Evolutionary conservation across 2,113 vertebrate genomes (phyloP).

Genomic region (Triplophysa rosa): DNA sequence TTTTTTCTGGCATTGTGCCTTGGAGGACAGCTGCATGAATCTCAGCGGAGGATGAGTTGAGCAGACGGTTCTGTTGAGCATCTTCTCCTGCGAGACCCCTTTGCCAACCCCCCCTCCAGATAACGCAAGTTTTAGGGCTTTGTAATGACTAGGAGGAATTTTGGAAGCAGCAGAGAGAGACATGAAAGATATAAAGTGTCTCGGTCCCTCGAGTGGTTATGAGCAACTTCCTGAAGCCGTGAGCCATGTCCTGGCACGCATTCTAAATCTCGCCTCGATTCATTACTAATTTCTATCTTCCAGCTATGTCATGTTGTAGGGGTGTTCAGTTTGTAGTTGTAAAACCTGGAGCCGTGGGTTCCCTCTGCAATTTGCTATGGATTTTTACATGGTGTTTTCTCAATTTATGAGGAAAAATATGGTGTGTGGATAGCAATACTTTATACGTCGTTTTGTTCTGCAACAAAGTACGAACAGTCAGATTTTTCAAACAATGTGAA

Average conservation of each 20-base stretch:
- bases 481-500: too few relatives aligned
- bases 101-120: constrained; percentile 54
- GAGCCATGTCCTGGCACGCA: constrained; percentile 28
- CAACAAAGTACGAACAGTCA: too few relatives aligned
- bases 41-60: constrained; percentile 10
- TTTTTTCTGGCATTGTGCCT: constrained; percentile 31
- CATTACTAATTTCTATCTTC: constrained; percentile 8
- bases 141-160: constrained; percentile 59
- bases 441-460: too few relatives aligned
- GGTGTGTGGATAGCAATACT: too few relatives aligned
- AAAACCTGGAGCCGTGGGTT: too few relatives aligned
- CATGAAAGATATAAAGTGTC: constrained; percentile 71
- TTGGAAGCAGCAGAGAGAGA: constrained; percentile 43
- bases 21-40: constrained; percentile 23
- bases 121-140: constrained; percentile 54
- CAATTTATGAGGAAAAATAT: too few relatives aligned
- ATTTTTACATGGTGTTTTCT: too few relatives aligned
- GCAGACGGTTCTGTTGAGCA: constrained; percentile 58
- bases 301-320: not conserved
- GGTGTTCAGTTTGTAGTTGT: too few relatives aligned
- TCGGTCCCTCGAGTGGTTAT: constrained; percentile 51
- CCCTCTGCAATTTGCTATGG: too few relatives aligned
- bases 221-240: constrained; percentile 35
- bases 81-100: constrained; percentile 53
- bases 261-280: constrained; percentile 11